Percentiles rank a stretch among this genome's conserved stretches.
These are phyloP conservation scores for Orius insidiosus DNA, from an alignment of 1,140 invertebrate species.

Conservation along the genomic window DNA sequence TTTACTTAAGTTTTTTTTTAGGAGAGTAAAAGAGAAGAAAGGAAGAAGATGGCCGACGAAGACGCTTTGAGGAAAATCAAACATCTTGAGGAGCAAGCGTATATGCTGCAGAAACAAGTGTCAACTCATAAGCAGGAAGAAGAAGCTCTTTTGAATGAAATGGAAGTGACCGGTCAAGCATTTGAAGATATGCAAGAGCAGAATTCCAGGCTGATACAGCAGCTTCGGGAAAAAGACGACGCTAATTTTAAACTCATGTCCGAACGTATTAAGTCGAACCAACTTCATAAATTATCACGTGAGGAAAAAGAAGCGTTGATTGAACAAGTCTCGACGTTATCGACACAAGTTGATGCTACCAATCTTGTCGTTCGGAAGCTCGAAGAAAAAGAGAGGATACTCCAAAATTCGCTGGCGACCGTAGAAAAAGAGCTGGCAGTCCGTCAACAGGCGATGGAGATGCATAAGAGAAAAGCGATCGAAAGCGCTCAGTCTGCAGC, in stretches of 20 bases:
- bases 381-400: slow-evolving; percentile 90
- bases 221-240: slow-evolving; percentile 93
- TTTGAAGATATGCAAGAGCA: slow-evolving; percentile 99
- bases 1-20: slow-evolving; percentile 26
- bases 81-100: slow-evolving; percentile 80
- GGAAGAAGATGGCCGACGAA: slow-evolving; percentile 84
- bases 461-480: slow-evolving; percentile 93
- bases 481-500: slow-evolving; percentile 85
- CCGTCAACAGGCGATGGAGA: slow-evolving; percentile 87
- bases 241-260: slow-evolving; percentile 99
- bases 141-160: slow-evolving; percentile 91
- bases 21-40: slow-evolving; percentile 81
- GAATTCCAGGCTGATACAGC: slow-evolving; percentile 88
- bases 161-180: slow-evolving; percentile 97
- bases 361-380: slow-evolving; percentile 85
- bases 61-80: slow-evolving; percentile 89
- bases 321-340: slow-evolving; percentile 72
- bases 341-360: slow-evolving; percentile 85
- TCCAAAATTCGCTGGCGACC: slow-evolving; percentile 81
- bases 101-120: slow-evolving; percentile 64
- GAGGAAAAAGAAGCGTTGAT: slow-evolving; percentile 86
- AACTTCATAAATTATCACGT: slow-evolving; percentile 79
- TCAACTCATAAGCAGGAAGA: slow-evolving; percentile 85
- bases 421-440: slow-evolving; percentile 87
- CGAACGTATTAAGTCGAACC: slow-evolving; percentile 92